phyloP scores from a whole-genome alignment of 2,888 invertebrate genomes.

The Acleris laterana region DNA sequence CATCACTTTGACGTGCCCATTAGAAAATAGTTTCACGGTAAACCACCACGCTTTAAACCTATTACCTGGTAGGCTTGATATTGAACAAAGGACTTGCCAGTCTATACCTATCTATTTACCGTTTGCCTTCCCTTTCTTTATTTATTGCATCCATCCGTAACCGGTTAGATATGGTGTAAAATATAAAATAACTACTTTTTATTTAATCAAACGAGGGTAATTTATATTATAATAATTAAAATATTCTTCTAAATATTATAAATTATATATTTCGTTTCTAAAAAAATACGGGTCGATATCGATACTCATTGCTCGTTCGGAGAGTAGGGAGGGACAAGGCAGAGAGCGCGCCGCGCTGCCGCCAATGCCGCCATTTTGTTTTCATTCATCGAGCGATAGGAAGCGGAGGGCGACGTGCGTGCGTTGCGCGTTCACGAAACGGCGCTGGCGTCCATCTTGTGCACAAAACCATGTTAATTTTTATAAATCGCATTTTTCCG shows the following conservation, averaged over 20 bases:
- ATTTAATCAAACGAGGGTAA: too few relatives aligned
- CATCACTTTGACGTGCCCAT: not conserved
- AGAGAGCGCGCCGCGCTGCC: not conserved
- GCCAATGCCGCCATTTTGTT: constrained; percentile 46
- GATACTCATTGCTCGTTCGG: constrained; percentile 15
- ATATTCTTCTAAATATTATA: too few relatives aligned
- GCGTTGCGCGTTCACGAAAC: not conserved
- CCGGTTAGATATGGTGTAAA: constrained; percentile 15
- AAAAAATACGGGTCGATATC: not conserved
- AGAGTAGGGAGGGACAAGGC: constrained; percentile 18
- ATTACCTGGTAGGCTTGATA: not conserved
- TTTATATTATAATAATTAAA: too few relatives aligned
- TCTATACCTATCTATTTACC: constrained; percentile 16
- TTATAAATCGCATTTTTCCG: not conserved
- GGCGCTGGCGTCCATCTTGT: constrained; percentile 36
- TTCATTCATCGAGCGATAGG: constrained; percentile 37
- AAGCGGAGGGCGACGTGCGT: constrained; percentile 16
- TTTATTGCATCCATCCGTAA: constrained; percentile 8
- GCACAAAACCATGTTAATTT: not conserved
- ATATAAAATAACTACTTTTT: too few relatives aligned
- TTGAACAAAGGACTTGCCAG: constrained; percentile 19
- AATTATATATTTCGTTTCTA: too few relatives aligned
- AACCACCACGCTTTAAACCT: not conserved
- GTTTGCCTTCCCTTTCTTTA: not conserved
- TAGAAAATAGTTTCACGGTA: not conserved